phyloP scores from a whole-genome alignment of 92 coral and sea anemone genomes.

The Scolanthus callimorphus region DNA sequence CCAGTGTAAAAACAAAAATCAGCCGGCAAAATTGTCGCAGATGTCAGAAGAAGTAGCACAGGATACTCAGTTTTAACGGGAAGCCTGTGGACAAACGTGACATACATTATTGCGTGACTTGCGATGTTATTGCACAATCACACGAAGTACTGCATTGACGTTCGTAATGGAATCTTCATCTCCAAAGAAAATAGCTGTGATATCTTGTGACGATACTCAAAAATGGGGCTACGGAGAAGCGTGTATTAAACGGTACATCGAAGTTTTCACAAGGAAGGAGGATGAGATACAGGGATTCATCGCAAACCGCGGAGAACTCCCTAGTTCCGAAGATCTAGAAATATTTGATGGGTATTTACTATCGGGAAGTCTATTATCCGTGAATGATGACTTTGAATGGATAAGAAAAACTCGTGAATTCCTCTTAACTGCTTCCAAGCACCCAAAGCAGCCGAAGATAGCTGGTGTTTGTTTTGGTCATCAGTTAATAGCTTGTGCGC shows the following conservation, averaged over 20 bases:
- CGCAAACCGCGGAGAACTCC: conserved; percentile 46
- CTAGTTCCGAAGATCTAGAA: conserved; percentile 45
- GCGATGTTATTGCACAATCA: too few species aligned
- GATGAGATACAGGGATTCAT: conserved; percentile 44
- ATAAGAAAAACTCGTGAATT: conserved; percentile 37
- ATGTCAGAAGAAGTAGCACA: too few species aligned
- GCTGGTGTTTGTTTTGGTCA: conserved; percentile 61
- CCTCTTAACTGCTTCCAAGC: conserved; percentile 23
- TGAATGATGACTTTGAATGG: conserved; percentile 50
- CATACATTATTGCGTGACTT: not conserved
- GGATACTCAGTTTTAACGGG: too few species aligned
- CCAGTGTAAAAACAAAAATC: too few species aligned
- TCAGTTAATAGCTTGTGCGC: conserved; percentile 42
- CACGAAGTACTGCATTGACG: too few species aligned
- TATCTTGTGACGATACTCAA: conserved; percentile 53
- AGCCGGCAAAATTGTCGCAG: too few species aligned
- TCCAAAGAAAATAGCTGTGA: conserved; percentile 22
- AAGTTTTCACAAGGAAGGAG: conserved; percentile 17
- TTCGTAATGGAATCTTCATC: too few species aligned
- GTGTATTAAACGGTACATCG: conserved; percentile 34
- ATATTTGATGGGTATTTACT: conserved; percentile 44
- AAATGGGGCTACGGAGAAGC: conserved; percentile 64
- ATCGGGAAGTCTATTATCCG: conserved; percentile 60
- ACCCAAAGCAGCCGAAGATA: conserved; percentile 30
- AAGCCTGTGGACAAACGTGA: too few species aligned